Percentiles rank a stretch among this genome's conserved stretches.
phyloP scores from a whole-genome alignment of 2,888 invertebrate species.

The Mechanitis messenoides region DNA sequence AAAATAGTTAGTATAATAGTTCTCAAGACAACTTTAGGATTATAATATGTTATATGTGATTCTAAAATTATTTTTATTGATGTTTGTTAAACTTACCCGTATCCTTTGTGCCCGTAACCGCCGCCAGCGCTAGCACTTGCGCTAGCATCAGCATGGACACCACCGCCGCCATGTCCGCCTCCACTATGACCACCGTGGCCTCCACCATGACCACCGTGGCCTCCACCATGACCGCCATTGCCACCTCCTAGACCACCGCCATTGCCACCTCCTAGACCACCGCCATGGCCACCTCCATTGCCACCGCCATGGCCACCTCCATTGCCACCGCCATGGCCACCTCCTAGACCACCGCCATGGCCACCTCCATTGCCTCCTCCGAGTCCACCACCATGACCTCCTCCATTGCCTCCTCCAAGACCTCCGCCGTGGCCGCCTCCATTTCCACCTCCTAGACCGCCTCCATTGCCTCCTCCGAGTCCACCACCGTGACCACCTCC shows the following conservation, averaged over 20 bases:
- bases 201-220: conserved; percentile 31
- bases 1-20: too few species aligned
- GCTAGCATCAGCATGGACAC: conserved; percentile 16
- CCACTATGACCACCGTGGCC: conserved; percentile 27
- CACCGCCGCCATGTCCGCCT: conserved; percentile 32
- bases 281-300: conserved; percentile 27
- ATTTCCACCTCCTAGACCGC: conserved; percentile 28
- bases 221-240: conserved; percentile 28
- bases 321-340: conserved; percentile 27
- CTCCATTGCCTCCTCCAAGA: conserved; percentile 23
- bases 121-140: conserved; percentile 20
- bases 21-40: too few species aligned
- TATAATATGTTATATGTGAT: too few species aligned
- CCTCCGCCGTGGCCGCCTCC: conserved; percentile 30
- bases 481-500: conserved; percentile 20
- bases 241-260: conserved; percentile 32
- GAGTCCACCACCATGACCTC: conserved; percentile 26
- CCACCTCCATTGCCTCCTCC: conserved; percentile 36
- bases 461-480: conserved; percentile 20
- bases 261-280: conserved; percentile 30
- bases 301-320: conserved; percentile 29
- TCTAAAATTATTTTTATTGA: too few species aligned
- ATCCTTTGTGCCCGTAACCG: conserved; percentile 34
- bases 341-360: conserved; percentile 37
- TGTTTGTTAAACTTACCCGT: conserved; percentile 39